phyloP scores from a whole-genome alignment of 2,797 vertebrate species.

The Ispidina lecontei region DNA sequence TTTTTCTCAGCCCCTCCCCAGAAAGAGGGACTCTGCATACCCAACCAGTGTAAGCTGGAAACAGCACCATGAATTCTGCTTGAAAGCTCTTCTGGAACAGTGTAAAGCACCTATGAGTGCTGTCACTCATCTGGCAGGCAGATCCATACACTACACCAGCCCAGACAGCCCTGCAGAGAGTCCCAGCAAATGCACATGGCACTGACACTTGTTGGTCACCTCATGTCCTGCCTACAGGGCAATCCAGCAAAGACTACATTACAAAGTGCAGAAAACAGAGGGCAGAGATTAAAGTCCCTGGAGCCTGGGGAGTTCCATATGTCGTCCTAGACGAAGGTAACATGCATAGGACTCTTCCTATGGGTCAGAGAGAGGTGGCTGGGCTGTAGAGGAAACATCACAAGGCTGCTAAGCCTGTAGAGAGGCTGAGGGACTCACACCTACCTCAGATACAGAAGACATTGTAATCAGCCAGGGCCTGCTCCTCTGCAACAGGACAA shows the following conservation, averaged over 20 bases:
- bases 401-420: not conserved
- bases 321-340: not conserved
- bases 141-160: not conserved
- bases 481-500: conserved; percentile 55
- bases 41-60: not conserved
- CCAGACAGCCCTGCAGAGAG: not conserved
- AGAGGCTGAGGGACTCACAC: not conserved
- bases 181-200: not conserved
- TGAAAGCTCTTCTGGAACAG: not conserved
- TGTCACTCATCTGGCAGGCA: not conserved
- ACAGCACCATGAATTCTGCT: not conserved
- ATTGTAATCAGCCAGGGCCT: conserved; percentile 62
- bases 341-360: not conserved
- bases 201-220: not conserved
- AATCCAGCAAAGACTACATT: not conserved
- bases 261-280: not conserved
- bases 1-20: not conserved
- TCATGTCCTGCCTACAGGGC: not conserved
- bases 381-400: not conserved
- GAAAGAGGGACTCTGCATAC: not conserved
- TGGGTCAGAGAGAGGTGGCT: not conserved
- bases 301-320: not conserved
- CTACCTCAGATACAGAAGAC: conserved; percentile 53
- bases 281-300: not conserved
- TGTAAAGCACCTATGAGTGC: not conserved